Conservation (phyloP, 2,888 invertebrate genomes). For the Melieria omissa region DNA sequence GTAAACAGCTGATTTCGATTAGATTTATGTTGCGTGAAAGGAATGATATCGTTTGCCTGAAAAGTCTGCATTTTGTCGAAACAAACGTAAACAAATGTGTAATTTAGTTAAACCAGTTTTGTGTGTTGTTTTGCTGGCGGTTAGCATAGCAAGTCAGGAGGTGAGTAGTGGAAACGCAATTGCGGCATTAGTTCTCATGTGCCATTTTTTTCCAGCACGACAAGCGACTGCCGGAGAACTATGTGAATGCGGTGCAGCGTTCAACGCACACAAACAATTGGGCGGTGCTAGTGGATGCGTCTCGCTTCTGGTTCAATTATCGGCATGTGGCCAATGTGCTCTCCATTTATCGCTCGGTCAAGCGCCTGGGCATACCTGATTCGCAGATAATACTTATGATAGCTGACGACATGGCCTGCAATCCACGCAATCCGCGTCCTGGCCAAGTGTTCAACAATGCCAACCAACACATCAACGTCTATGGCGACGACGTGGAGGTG, state of each 20-base stretch:
- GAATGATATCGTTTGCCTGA: no score
- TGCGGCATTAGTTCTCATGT: slow-evolving; percentile 49
- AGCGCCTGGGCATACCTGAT: slow-evolving; percentile 98
- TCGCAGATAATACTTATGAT: slow-evolving; percentile 99
- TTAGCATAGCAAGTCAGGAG: background rate
- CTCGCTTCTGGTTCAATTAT: slow-evolving; percentile 99
- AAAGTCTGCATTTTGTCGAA: no score
- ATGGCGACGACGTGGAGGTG: slow-evolving; percentile 99
- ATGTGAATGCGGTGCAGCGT: slow-evolving; percentile 58
- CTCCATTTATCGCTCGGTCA: slow-evolving; percentile 97
- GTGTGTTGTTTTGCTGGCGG: background rate
- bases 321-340: slow-evolving; percentile 98
- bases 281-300: slow-evolving; percentile 99
- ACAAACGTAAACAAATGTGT: no score
- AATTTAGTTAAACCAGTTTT: background rate
- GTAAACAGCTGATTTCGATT: no score
- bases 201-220: background rate
- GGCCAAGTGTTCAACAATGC: slow-evolving; percentile 98
- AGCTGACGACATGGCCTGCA: slow-evolving; percentile 99
- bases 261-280: slow-evolving; percentile 94
- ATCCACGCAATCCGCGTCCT: slow-evolving; percentile 96
- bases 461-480: slow-evolving; percentile 97
- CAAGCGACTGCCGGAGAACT: slow-evolving; percentile 55
- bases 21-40: no score
- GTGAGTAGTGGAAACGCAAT: slow-evolving; percentile 2